Evolutionary conservation across 2,888 invertebrate species (phyloP), one percentile per base, ranked within the genome.

Genomic region (Hirtodrosophila histrioides): DNA sequence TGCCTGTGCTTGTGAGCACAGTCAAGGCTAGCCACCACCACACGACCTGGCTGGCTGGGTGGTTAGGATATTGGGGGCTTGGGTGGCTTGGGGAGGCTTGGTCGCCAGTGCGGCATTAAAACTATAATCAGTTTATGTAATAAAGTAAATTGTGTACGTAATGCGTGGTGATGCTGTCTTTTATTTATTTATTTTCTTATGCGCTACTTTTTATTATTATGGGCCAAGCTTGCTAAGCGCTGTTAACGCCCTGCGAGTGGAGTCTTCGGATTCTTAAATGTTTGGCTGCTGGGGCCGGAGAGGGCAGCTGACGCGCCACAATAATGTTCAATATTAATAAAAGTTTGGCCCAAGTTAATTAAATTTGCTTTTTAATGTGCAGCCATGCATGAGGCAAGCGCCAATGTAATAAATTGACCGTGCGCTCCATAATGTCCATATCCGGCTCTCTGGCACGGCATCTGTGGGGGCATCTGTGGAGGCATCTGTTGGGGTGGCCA

Each of bases 141-240:
- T 84, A 84, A 84, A 84, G 84, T 86, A 84, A 86, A 84, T 84
- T 84, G 88, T 85, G 88, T 86, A 80, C 80, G 80, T 84, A 88
- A 84, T 84, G 84, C 75, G 73, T 78, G 83, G 73, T 64, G 86
- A 85, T 87, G 80, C 62, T 82, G 86, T 87, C 77, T 82, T 69
- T 85, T 83, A 87, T 87, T 87, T 84, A 87, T 86, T 77, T 83
- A 73, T 78, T 86, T 77, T 83, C 80, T 83, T 83, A 57, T 64
- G 70, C 75, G 77, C 64, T 86, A 80, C 86, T 86, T 88, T 84
- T 84, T 83, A 86, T 86, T 75, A 86, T 67, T 63, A 54, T 64
- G 69, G 64, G 51, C 69, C 62, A 71, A 78, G 86, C 71, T 78
- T 78, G 80, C 86, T 84, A 75, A 86, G 80, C 69, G 65, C 71